Percentiles rank a stretch among this genome's conserved stretches.
Conservation (phyloP, 2,888 invertebrate species). For the Volucella bombylans region DNA sequence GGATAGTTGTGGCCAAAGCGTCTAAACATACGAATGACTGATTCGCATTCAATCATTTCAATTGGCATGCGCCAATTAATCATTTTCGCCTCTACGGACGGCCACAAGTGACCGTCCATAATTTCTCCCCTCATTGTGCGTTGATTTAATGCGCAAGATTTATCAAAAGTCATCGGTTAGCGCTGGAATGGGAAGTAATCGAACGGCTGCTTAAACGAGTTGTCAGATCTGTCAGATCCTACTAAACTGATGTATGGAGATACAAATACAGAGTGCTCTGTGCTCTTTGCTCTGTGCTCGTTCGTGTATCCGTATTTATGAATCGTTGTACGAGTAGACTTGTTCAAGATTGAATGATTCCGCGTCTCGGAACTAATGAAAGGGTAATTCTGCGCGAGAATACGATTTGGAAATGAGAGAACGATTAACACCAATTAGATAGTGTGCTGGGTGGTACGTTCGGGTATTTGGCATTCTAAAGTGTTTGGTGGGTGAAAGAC, state of each 20-base stretch:
- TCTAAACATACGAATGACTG: slow-evolving; percentile 20
- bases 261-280: not conserved
- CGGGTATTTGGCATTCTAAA: not conserved
- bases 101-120: slow-evolving; percentile 14
- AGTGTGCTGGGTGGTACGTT: slow-evolving; percentile 44
- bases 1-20: too few species aligned
- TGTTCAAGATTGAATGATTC: slow-evolving; percentile 44
- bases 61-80: slow-evolving; percentile 64
- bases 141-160: slow-evolving; percentile 67
- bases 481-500: slow-evolving; percentile 22
- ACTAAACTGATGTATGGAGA: slow-evolving; percentile 50
- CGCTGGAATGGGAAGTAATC: slow-evolving; percentile 38
- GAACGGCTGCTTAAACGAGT: slow-evolving; percentile 64
- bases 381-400: slow-evolving; percentile 42
- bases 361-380: slow-evolving; percentile 40
- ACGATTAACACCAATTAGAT: slow-evolving; percentile 63
- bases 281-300: not conserved
- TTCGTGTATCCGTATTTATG: too few species aligned
- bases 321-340: slow-evolving; percentile 10
- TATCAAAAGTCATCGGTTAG: slow-evolving; percentile 46
- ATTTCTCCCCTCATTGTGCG: slow-evolving; percentile 28
- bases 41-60: slow-evolving; percentile 60
- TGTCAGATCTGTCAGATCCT: slow-evolving; percentile 58
- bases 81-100: slow-evolving; percentile 36
- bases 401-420: slow-evolving; percentile 37